phyloP scores from a whole-genome alignment of 2,113 vertebrate species.

The Melanerpes formicivorus region DNA sequence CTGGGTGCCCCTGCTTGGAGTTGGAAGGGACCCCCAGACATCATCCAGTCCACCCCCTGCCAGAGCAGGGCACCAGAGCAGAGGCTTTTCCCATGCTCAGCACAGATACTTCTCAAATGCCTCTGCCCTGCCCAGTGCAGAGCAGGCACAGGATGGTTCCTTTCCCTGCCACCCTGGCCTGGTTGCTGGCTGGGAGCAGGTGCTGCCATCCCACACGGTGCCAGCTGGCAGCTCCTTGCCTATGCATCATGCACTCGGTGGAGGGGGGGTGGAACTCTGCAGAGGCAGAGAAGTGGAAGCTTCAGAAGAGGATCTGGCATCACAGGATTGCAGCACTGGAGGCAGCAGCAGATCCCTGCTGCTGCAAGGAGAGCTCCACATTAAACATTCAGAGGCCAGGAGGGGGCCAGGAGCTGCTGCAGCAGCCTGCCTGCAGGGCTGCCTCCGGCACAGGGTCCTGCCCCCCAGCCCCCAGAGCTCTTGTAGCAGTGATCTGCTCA shows the following conservation, averaged over 20 bases:
- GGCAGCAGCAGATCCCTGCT: background rate
- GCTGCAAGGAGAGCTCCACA: background rate
- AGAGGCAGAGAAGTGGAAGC: background rate
- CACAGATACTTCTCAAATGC: background rate
- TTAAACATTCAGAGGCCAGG: background rate
- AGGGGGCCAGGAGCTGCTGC: background rate
- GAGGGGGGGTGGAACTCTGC: background rate
- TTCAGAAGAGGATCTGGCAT: background rate
- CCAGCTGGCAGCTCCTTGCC: background rate
- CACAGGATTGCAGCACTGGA: background rate
- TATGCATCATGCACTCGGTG: background rate
- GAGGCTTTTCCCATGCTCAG: too few relatives aligned
- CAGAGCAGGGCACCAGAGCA: too few relatives aligned
- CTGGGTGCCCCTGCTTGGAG: too few relatives aligned
- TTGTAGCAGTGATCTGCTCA: background rate
- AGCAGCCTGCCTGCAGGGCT: background rate
- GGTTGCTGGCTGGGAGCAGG: fast-evolving
- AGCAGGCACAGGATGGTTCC: fast-evolving
- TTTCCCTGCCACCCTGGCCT: background rate
- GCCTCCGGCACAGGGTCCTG: background rate
- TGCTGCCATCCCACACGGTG: background rate
- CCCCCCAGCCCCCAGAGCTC: background rate
- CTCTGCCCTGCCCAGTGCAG: background rate
- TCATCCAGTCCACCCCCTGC: too few relatives aligned
- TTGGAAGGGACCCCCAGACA: too few relatives aligned